Percentiles rank a stretch among this genome's conserved stretches.
phyloP scores from a whole-genome alignment of 2,888 invertebrate genomes.

The Ectropis crepuscularia region DNA sequence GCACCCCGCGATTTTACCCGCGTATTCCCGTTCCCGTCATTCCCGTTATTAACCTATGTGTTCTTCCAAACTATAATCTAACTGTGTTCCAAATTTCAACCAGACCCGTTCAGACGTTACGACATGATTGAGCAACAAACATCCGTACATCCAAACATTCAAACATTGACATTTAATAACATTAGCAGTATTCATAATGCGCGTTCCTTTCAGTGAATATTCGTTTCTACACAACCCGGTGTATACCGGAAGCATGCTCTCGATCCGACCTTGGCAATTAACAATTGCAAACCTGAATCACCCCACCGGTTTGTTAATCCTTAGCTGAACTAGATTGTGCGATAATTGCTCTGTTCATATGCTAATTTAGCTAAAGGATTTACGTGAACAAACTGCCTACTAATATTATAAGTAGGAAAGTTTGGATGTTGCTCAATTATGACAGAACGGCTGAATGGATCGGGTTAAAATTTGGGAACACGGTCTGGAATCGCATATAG shows the following conservation, averaged over 20 bases:
- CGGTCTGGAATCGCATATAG: too few species aligned
- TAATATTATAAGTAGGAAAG: background rate
- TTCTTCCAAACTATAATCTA: background rate
- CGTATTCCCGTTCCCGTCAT: too few species aligned
- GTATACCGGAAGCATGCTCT: slow-evolving; percentile 45
- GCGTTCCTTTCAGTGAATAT: too few species aligned
- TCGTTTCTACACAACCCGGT: slow-evolving; percentile 3
- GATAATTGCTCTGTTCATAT: background rate
- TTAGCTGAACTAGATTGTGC: slow-evolving; percentile 9
- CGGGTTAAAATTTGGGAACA: too few species aligned
- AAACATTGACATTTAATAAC: background rate
- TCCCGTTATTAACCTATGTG: slow-evolving; percentile 6
- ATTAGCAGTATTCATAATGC: background rate
- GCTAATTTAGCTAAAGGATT: background rate
- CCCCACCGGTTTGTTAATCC: slow-evolving; percentile 7
- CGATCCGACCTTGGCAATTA: slow-evolving; percentile 42
- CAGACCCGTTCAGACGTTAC: too few species aligned
- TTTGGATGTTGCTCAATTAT: too few species aligned
- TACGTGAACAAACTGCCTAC: background rate
- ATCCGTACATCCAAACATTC: too few species aligned
- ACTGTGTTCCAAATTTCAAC: too few species aligned
- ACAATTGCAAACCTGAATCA: slow-evolving; percentile 25
- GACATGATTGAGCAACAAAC: too few species aligned
- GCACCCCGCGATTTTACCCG: too few species aligned
- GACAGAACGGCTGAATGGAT: too few species aligned